These are phyloP conservation scores for Cuniculus paca DNA, from an alignment of 2,797 vertebrate genomes.

Conservation along the genomic window DNA sequence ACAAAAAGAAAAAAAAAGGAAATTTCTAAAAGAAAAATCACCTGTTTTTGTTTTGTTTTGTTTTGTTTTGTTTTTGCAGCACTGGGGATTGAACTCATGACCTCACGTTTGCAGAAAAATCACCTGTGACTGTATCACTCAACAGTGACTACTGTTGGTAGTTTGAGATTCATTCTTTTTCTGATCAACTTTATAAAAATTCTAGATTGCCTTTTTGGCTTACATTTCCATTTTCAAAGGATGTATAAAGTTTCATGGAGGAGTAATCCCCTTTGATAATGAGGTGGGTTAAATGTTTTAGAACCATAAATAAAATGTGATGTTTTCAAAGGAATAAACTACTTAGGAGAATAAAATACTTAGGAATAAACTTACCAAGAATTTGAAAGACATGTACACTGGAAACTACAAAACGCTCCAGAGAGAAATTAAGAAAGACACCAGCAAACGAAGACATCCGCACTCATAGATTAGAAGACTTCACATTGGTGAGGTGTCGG, in stretches of 20 bases:
- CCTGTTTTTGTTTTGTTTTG: no score
- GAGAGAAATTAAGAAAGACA: background rate
- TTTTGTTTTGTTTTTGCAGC: no score
- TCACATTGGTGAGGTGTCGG: background rate
- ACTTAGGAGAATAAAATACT: background rate
- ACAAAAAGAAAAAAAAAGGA: no score
- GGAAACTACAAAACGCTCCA: background rate
- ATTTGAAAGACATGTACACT: background rate
- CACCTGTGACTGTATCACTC: background rate
- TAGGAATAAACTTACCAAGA: background rate
- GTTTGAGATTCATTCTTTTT: background rate
- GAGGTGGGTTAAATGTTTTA: conserved; percentile 50
- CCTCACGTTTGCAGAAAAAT: no score
- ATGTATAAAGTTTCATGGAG: background rate
- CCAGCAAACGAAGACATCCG: background rate
- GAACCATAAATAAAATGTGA: conserved; percentile 51
- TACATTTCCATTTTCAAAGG: conserved; percentile 19
- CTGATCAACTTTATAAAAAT: background rate
- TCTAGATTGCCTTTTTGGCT: background rate
- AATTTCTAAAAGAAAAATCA: background rate
- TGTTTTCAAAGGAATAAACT: background rate
- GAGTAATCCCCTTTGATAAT: conserved; percentile 5
- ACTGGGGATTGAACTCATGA: no score
- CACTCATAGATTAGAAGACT: background rate
- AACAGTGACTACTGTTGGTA: background rate